A percentile compares a stretch with the other conserved stretches of the same genome.
These are phyloP conservation scores for Drosophila nikananu DNA, from an alignment of 1,140 invertebrate genomes.

Conservation along the genomic window DNA sequence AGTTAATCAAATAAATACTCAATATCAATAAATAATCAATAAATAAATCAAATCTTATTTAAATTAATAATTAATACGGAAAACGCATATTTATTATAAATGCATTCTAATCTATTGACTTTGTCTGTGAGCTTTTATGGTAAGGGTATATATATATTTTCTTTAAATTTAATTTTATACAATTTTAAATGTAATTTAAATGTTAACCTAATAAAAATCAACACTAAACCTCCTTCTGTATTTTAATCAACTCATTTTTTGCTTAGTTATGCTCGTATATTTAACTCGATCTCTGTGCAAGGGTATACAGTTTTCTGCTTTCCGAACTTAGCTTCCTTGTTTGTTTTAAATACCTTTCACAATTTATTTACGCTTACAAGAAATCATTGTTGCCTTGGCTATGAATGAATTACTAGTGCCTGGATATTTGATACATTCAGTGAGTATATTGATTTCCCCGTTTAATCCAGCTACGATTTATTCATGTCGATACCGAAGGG, in stretches of 20 bases:
- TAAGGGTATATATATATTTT: too few species aligned
- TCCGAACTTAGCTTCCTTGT: not conserved
- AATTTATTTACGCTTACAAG: not conserved
- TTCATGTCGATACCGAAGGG: conserved; percentile 9
- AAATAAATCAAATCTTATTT: too few species aligned
- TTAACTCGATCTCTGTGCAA: too few species aligned
- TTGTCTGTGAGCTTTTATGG: too few species aligned
- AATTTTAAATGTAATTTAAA: too few species aligned
- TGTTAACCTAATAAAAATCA: too few species aligned
- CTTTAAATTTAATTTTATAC: too few species aligned
- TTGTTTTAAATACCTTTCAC: not conserved
- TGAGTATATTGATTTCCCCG: conserved; percentile 17
- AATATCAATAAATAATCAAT: not conserved
- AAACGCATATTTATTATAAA: too few species aligned
- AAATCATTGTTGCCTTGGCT: not conserved
- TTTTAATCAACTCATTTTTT: too few species aligned
- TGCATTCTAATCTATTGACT: too few species aligned
- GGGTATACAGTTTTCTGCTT: not conserved
- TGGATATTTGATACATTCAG: conserved; percentile 10
- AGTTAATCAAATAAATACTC: not conserved
- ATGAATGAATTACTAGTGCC: conserved; percentile 9
- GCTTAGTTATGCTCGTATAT: too few species aligned
- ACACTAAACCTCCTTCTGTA: too few species aligned
- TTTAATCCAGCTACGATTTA: conserved; percentile 4
- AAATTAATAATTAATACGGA: not conserved